A percentile compares a stretch with the other conserved stretches of the same genome.
phyloP scores from a whole-genome alignment of 2,113 vertebrate genomes.

The Phyllostomus discolor region DNA sequence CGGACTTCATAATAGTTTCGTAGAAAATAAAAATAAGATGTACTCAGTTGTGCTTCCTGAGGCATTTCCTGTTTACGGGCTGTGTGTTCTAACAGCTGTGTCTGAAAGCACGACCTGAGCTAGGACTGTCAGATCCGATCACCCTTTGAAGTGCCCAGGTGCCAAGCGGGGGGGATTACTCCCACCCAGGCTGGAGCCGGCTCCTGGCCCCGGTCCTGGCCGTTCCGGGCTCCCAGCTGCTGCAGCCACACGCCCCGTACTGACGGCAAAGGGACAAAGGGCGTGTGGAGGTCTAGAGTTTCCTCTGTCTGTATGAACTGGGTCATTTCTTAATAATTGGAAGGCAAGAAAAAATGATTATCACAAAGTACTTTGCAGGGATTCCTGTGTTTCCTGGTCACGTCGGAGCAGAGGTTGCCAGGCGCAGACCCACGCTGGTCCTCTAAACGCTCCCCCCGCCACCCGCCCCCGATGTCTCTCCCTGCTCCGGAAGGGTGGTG shows the following conservation, averaged over 20 bases:
- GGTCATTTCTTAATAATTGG: background rate
- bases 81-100: conserved; percentile 48
- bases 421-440: background rate
- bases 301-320: background rate
- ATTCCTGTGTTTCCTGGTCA: background rate
- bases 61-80: conserved; percentile 69
- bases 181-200: background rate
- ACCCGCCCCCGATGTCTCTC: background rate
- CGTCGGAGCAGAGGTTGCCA: background rate
- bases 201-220: background rate
- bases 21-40: conserved; percentile 61
- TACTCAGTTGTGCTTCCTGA: conserved; percentile 54
- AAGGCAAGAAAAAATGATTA: background rate
- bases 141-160: conserved; percentile 49
- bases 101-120: background rate
- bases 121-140: background rate
- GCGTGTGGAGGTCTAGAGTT: background rate
- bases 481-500: background rate
- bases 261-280: background rate
- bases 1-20: conserved; percentile 38
- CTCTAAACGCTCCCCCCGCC: background rate
- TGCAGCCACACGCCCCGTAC: background rate
- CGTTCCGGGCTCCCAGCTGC: background rate
- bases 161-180: conserved; percentile 44
- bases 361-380: background rate